These are phyloP conservation scores for Proales similis DNA, from an alignment of 1,140 invertebrate species.

Conservation along the genomic window DNA sequence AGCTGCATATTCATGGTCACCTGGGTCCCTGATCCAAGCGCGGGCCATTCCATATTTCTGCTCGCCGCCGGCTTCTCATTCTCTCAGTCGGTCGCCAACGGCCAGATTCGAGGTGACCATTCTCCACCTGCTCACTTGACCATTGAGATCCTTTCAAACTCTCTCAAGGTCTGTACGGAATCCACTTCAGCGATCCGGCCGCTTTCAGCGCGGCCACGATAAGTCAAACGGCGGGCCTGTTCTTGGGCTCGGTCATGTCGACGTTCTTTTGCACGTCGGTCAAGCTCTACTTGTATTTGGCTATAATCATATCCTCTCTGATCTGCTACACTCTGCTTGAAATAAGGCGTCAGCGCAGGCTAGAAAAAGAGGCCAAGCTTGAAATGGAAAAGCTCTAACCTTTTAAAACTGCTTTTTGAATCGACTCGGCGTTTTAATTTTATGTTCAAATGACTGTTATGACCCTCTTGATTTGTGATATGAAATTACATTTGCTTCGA, in stretches of 20 bases:
- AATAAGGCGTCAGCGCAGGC: not conserved
- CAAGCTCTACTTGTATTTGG: constrained; percentile 20
- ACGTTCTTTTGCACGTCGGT: constrained; percentile 20
- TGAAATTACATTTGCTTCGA: too few relatives aligned
- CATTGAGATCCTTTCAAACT: too few relatives aligned
- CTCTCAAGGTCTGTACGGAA: too few relatives aligned
- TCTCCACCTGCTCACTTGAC: too few relatives aligned
- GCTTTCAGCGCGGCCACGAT: constrained; percentile 25
- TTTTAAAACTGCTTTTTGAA: too few relatives aligned
- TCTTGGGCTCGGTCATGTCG: constrained; percentile 12
- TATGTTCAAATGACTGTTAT: too few relatives aligned
- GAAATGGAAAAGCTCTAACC: too few relatives aligned
- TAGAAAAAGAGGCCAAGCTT: too few relatives aligned
- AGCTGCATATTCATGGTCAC: constrained; percentile 13
- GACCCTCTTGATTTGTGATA: too few relatives aligned
- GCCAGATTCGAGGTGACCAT: constrained; percentile 11
- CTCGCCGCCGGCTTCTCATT: constrained; percentile 4
- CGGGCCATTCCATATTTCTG: constrained; percentile 16
- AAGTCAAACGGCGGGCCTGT: constrained; percentile 7
- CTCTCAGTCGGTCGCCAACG: not conserved
- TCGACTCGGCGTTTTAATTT: too few relatives aligned
- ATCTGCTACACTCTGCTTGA: not conserved
- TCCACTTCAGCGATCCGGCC: constrained; percentile 11
- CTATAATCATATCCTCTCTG: not conserved
- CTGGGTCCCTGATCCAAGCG: constrained; percentile 22